Base-by-base conservation (phyloP, 2,113 vertebrate species). In the Piliocolobus tephrosceles region DNA sequence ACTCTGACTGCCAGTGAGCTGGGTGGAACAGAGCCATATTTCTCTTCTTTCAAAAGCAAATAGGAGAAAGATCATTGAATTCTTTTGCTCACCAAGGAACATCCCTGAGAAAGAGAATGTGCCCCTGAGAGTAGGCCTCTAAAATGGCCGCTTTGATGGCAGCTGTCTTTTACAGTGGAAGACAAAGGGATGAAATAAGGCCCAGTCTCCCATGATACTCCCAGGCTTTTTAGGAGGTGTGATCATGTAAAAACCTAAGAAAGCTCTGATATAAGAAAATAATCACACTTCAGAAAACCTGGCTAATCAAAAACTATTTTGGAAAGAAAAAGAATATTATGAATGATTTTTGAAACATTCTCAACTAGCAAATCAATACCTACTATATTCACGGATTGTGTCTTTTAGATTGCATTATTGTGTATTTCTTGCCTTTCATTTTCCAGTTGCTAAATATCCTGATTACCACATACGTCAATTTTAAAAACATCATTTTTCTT, bases 391-490 rank as follows among this genome's bases (percentile, higher is more conserved):
- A 13, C 4, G 27, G 23, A 45, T 11, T 17, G 3, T 58, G 25
- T 66, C 35, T 47, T 47, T 81, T 47, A 64, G 50, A 82, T 55
- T 61, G 5, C 50, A 38, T 82, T 75, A n/a, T 45, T 90, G 12
- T 35, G 18, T 32, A 12, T 22, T 35, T 32, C 35, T 40, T 81
- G 35, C 2, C 47, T 22, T 88, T 79, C 52, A 32, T 92, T 80
- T 94, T n/a, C 18, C 45, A 75, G 70, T 73, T 89, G 45, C 55
- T 81, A 81, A 96, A 57, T 96, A 90, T 76, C 80, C 85, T 94
- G n/a, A 88, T 43, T 92, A 82, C 35, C 18, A 73, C 14, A 61
- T 66, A n/a, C 3, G 40, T 92, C 75, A 92, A 86, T 66, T 85
- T 68, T 90, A 70, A 64, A 76, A 82, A 73, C 38, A 35, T 68